Conservation (phyloP, 2,888 invertebrate species). For the Drosophila kanekoi region DNA sequence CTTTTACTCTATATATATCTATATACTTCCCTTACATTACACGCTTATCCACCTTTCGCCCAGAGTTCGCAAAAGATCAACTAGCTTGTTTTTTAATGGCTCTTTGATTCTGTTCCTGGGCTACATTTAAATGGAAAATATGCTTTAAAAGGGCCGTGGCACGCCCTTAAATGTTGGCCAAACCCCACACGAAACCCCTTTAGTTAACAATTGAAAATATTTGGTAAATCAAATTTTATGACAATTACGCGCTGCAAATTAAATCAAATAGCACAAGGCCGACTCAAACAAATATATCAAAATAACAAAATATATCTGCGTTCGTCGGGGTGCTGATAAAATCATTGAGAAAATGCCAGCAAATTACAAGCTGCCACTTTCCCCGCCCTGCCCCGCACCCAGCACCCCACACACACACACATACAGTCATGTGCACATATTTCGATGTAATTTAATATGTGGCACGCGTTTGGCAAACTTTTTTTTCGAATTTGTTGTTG, state of each 20-base stretch:
- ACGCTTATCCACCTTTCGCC: not conserved
- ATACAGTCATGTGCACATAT: slow-evolving; percentile 69
- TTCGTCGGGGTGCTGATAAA: slow-evolving; percentile 51
- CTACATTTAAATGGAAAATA: slow-evolving; percentile 34
- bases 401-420: slow-evolving; percentile 22
- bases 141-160: not conserved
- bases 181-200: slow-evolving; percentile 20
- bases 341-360: slow-evolving; percentile 74
- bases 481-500: slow-evolving; percentile 37
- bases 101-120: not conserved
- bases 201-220: slow-evolving; percentile 15
- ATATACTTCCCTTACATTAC: too few relatives aligned
- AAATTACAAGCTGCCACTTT: slow-evolving; percentile 67
- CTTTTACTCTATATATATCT: too few relatives aligned
- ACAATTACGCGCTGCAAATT: slow-evolving; percentile 68
- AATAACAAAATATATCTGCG: slow-evolving; percentile 55
- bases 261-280: slow-evolving; percentile 60
- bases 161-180: not conserved
- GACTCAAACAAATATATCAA: slow-evolving; percentile 70
- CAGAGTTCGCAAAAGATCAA: not conserved
- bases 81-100: not conserved
- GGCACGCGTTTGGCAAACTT: slow-evolving; percentile 80
- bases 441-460: slow-evolving; percentile 83
- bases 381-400: not conserved
- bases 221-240: slow-evolving; percentile 59